Evolutionary conservation across 2,888 invertebrate genomes (phyloP), one percentile per base, ranked within the genome.

Genomic region (Morpho helenor): DNA sequence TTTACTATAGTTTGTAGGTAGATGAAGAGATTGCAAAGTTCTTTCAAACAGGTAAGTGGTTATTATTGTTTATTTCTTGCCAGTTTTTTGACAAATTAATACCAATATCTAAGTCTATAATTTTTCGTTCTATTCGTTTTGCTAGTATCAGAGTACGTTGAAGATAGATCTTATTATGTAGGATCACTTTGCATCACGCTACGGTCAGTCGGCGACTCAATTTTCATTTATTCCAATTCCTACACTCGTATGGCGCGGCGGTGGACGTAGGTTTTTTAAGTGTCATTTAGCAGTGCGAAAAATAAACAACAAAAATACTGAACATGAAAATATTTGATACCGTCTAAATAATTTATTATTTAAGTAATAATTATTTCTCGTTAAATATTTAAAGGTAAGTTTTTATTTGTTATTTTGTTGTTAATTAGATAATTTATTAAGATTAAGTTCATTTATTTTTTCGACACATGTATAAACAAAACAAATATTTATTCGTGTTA

Each of bases 201-300:
- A 61, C 69, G 74, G 68, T 71, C 72, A 70, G 69, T 57, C 69
- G 67, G 64, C 55, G 59, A 66, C 55, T 65, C 64, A 64, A 54
- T 54, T 54, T 48, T 48, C 54, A 54, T 70, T 82, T 82, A 82
- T 77, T 82, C 74, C 75, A 72, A 77, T 78, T 74, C 73, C 69
- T 70, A 68, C 80, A 67, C 70, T 75, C 76, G 72, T 61, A 68
- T 68, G 73, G 73, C 68, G 72, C 68, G 74, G 79, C 70, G 67
- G 72, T 67, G 63, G 62, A 60, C 66, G 59, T 56, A 60, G 66
- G 61, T 61, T 58, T 63, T 64, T 65, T 57, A 16, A 16, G 8
- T 44, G 23, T 65, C 55, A 61, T 52, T 61, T 31, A 31, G 5
- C 31, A 31, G 31, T 31, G 31, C 31, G 5, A 31, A 5, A 31